A percentile compares a stretch with the other conserved stretches of the same genome.
Evolutionary conservation across 2,797 vertebrate species (phyloP).

Genomic region (Anabacerthia variegaticeps): DNA sequence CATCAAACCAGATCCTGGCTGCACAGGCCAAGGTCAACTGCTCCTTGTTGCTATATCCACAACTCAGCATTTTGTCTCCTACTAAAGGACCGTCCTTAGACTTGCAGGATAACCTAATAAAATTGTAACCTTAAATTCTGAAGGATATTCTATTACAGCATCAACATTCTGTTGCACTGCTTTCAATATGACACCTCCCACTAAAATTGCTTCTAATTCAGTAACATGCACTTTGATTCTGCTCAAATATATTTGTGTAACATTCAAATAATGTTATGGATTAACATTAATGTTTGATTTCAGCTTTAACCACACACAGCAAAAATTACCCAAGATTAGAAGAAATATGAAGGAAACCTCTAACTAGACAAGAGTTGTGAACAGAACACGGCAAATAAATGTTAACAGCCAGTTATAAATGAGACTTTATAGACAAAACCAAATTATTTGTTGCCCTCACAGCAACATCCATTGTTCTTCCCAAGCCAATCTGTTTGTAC

Average conservation of each 20-base stretch:
- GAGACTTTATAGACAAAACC: background rate
- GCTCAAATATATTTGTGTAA: background rate
- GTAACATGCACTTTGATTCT: background rate
- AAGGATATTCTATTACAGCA: background rate
- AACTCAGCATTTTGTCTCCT: background rate
- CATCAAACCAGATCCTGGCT: background rate
- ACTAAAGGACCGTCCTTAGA: background rate
- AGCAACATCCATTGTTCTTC: background rate
- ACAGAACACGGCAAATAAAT: background rate
- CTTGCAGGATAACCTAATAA: background rate
- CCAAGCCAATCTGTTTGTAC: background rate
- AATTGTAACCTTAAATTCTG: background rate
- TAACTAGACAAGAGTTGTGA: background rate
- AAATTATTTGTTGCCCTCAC: background rate
- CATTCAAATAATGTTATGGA: background rate
- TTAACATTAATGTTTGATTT: background rate
- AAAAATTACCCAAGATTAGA: background rate
- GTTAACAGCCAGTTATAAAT: background rate
- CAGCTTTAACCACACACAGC: background rate
- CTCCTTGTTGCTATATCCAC: background rate
- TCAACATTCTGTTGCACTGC: background rate
- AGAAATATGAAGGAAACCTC: background rate
- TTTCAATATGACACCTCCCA: background rate
- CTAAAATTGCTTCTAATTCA: background rate
- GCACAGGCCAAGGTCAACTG: background rate